Base-by-base conservation (phyloP, 2,113 vertebrate species). In the Pollimyrus isidori region DNA sequence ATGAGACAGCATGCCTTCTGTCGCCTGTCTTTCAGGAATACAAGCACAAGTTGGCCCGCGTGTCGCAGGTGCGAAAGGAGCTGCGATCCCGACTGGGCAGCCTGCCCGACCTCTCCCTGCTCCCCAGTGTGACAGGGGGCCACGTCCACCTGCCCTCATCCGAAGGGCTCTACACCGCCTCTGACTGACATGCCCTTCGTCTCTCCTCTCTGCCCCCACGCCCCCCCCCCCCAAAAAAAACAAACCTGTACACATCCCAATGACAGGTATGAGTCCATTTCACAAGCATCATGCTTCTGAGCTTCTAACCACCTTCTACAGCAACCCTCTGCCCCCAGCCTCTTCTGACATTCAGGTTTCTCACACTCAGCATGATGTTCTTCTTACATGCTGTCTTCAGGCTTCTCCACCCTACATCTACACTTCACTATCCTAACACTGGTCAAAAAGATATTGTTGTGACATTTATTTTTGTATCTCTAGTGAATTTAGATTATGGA, bases 31-130 rank as follows among this genome's bases (percentile, higher is more conserved):
- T 97, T 9, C 94, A 99, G 98, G 98, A 99, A 90, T 99, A 99
- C 95, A 99, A 99, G 92, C 96, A 95, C 91, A 99, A 99, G 94
- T 95, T 99, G 93, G 97, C 96, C 89, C 96, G 96, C 92, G 98
- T 99, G 91, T 97, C 98, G 92, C 96, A 98, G 92, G 98, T 99
- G 35, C 96, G 98, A 84, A 99, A 99, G 94, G 98, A 99, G 94
- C 97, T 99, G 89, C 96, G 97, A 58, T 97, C 97, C 39, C 98
- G 97, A 89, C 97, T 99, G 90, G 97, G 96, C 95, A 97, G 95
- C 94, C 97, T 99, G 53, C 97, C 98, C 84, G 97, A 97, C 92
- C 96, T 98, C 39, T 97, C 97, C 85, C 96, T 96, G 56, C 95
- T 98, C 88, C 97, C 97, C 90, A 98, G 96, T 0, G 97, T 98